Base-by-base conservation (phyloP, 2,113 vertebrate genomes). In the Paralichthys olivaceus region DNA sequence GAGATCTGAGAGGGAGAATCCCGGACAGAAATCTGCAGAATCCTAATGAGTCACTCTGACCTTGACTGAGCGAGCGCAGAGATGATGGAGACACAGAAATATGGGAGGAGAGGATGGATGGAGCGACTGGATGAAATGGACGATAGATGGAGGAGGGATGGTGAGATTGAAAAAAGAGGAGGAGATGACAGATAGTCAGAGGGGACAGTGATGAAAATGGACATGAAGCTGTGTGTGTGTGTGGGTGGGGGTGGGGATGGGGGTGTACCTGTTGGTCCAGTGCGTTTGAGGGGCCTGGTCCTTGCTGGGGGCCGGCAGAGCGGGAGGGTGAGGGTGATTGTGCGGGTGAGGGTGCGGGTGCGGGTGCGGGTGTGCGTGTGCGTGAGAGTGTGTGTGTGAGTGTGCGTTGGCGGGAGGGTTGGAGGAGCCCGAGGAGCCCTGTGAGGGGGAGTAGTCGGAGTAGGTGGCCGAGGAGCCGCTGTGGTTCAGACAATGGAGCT, bases 401-500 rank as follows among this genome's bases (percentile, higher is more conserved):
- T 90, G 91, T 3, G 91, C 29, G 59, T 90, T 95, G 84, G 95
- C 95, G 2, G 97, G 95, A 0, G 96, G 92, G 86, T 97, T 99
- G 90, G 98, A 99, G 90, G 98, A 99, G 67, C 95, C 98, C 5
- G 98, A 98, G 90, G 98, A 99, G 85, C 97, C 98, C 91, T 98
- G 97, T 26, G 97, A 99, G 80, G 98, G 98, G 51, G 98, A 99
- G 93, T 99, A 99, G 95, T 99, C 98, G 32, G 98, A 99, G 93
- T 99, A 99, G 89, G 97, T 99, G 91, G 97, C 98, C 58, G 98
- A 99, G 91, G 98, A 99, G 89, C 97, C 97, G 81, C 98, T 99
- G 95, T 99, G 98, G 94, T 98, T 98, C 93, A 97, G 94, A 96
- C 97, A 97, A 87, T 99, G 98, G 90, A 96, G 95, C 95, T 99